phyloP scores from a whole-genome alignment of 2,113 vertebrate species.

The Oplegnathus fasciatus region DNA sequence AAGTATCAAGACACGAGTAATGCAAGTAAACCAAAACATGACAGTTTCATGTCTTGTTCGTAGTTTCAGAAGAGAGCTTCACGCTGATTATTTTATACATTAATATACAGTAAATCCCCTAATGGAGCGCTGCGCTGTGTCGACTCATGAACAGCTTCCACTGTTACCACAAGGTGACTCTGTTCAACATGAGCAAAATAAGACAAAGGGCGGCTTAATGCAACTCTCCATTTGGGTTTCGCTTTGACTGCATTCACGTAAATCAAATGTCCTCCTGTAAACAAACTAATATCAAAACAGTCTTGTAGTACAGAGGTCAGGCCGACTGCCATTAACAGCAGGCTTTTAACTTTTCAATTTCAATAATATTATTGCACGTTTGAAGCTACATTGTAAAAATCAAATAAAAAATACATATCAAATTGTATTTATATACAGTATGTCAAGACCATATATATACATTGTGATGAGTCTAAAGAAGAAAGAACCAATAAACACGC shows the following conservation, averaged over 20 bases:
- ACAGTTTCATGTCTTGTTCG: background rate
- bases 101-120: background rate
- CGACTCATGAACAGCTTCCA: background rate
- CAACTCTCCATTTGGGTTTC: background rate
- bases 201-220: too few species aligned
- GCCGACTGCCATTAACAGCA: background rate
- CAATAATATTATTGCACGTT: constrained; percentile 29
- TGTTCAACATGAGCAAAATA: constrained; percentile 2
- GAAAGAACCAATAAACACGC: background rate
- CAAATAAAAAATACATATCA: background rate
- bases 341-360: background rate
- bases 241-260: background rate
- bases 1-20: background rate
- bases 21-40: background rate
- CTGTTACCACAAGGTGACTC: background rate
- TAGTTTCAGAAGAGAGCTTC: background rate
- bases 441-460: background rate
- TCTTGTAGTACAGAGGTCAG: background rate
- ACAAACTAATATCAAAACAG: constrained; percentile 9
- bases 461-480: background rate
- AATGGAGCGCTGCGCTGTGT: too few species aligned
- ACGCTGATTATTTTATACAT: background rate
- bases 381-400: constrained; percentile 7
- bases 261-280: background rate
- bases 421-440: background rate